These are phyloP conservation scores for Tetheella fluctuosa DNA, from an alignment of 2,888 invertebrate species.

Conservation along the genomic window DNA sequence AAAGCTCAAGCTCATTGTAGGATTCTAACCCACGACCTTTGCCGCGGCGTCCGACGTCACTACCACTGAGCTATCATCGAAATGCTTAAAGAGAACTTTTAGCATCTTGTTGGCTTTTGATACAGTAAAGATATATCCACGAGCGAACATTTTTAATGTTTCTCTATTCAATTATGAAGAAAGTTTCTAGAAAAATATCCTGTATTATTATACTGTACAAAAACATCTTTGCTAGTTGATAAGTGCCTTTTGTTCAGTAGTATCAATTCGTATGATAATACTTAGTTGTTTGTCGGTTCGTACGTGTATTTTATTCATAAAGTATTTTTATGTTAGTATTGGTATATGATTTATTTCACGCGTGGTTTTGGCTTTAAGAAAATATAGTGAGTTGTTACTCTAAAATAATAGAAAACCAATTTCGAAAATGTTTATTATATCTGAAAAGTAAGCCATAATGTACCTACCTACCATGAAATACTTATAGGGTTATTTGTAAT, in stretches of 20 bases:
- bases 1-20: no score
- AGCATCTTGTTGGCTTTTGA: slow-evolving; percentile 33
- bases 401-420: background rate
- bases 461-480: no score
- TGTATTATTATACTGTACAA: slow-evolving; percentile 1
- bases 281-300: background rate
- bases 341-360: background rate
- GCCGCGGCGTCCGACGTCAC: no score
- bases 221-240: background rate
- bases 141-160: background rate
- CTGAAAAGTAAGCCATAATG: no score
- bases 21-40: no score
- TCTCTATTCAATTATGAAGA: background rate
- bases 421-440: no score
- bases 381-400: background rate
- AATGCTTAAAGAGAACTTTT: slow-evolving; percentile 15
- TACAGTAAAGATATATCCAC: slow-evolving; percentile 1
- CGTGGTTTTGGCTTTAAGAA: background rate
- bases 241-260: background rate
- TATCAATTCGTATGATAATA: background rate
- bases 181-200: background rate
- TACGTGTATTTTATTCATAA: slow-evolving; percentile 3
- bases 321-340: background rate
- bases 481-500: no score
- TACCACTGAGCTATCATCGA: no score